Base-by-base conservation (phyloP, 2,888 invertebrate species). In the Phalera bucephala region DNA sequence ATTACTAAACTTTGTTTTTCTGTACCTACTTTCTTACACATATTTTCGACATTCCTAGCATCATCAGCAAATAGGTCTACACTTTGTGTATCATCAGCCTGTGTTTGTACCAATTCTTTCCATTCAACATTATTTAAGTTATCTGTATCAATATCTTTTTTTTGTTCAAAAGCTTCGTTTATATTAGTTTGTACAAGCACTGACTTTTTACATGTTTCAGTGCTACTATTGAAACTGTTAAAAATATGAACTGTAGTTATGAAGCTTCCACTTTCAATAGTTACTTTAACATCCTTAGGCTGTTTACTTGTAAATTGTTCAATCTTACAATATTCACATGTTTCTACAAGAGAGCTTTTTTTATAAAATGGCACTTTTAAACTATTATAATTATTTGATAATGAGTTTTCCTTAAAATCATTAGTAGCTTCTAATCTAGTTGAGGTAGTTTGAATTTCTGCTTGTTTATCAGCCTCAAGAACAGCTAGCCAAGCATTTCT, bases 401-500 rank as follows among this genome's bases (percentile, higher is more conserved):
- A 25, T 2, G 0, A 13, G 2, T 26, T 13, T n/a, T 26, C 13
- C 5, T 17, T 13, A 11, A 3, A 27, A 27, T 14, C 4, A 27
- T 38, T 27, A 26, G 10, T 43, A 40, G 3, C 30, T 26, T 44
- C 35, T 40, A 43, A 35, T 25, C 40, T 55, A 31, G 41, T 13
- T 30, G 62, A 53, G 33, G 34, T 41, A 42, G 47, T 40, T 36
- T 33, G 23, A 28, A 20, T 29, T 27, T 50, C 30, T 41, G 52
- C 50, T 31, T 63, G 58, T 32, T 72, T 49, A 33, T 75, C 69
- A 47, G 78, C 78, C 46, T 72, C 59, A 27, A 67, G 40, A 8
- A 87, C 76, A 44, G 80, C 80, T 21, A 74, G 43, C 54, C 69
- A 78, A 36, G 87, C 85, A 22, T 69, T 49, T 52, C 48, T 64